Evolutionary conservation across 2,797 vertebrate species (phyloP).

Genomic region (Microtus californicus): DNA sequence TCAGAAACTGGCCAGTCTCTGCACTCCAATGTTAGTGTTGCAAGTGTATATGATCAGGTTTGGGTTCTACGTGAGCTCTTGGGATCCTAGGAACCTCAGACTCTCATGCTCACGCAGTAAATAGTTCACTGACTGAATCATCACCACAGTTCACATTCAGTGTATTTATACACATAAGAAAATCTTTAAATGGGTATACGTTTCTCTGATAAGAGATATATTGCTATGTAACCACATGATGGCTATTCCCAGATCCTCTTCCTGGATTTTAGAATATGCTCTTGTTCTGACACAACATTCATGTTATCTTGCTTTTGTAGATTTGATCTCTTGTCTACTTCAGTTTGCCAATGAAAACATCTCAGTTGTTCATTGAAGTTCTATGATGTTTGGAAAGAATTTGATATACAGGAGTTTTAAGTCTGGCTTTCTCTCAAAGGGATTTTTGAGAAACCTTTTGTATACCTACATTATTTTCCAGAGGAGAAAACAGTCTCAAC

Average conservation of each 20-base stretch:
- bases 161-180: not conserved
- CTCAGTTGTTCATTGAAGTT: not conserved
- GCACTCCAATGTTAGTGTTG: not conserved
- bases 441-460: not conserved
- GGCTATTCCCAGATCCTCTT: not conserved
- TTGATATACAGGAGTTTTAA: not conserved
- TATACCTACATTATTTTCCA: not conserved
- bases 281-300: not conserved
- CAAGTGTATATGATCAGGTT: not conserved
- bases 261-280: not conserved
- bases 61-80: not conserved
- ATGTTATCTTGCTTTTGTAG: not conserved
- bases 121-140: not conserved
- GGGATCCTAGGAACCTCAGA: not conserved
- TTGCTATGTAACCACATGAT: not conserved
- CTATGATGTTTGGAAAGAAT: not conserved
- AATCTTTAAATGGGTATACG: not conserved
- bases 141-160: not conserved
- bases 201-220: not conserved
- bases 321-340: not conserved
- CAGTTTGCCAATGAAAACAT: not conserved
- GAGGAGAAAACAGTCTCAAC: not conserved
- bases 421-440: not conserved
- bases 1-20: not conserved
- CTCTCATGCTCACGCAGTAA: not conserved